These are phyloP conservation scores for Centropristis striata DNA, from an alignment of 2,113 vertebrate genomes.

Conservation along the genomic window DNA sequence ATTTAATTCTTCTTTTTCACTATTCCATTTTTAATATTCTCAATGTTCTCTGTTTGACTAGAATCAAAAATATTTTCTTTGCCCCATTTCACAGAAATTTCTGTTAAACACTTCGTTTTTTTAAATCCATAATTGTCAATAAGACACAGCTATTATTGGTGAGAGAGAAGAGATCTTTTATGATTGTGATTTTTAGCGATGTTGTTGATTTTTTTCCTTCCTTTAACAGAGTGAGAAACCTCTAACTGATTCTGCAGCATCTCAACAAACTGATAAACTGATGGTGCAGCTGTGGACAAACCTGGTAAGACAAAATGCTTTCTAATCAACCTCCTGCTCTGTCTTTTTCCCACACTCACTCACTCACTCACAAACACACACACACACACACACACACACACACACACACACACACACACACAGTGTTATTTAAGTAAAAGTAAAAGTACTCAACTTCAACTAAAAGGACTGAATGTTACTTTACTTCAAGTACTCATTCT, in stretches of 20 bases:
- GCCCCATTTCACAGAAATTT: no score
- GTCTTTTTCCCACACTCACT: not conserved
- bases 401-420: no score
- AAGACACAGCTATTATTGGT: no score
- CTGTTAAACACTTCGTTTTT: no score
- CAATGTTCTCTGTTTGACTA: no score
- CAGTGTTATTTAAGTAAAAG: not conserved
- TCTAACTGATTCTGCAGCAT: constrained; percentile 31
- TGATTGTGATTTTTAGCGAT: not conserved
- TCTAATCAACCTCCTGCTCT: not conserved
- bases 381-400: not conserved
- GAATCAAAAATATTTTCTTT: no score
- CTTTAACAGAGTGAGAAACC: constrained; percentile 59
- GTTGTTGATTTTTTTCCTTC: constrained; percentile 8
- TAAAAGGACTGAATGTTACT: no score
- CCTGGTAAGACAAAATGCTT: constrained; percentile 69
- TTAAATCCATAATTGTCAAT: no score
- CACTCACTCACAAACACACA: not conserved
- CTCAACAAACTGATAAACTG: constrained; percentile 64
- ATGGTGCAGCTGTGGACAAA: constrained; percentile 79
- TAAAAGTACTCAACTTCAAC: no score
- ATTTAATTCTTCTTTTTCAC: no score
- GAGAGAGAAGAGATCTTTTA: no score
- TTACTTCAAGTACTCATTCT: no score
- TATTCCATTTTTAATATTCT: not conserved